phyloP scores from a whole-genome alignment of 1,140 invertebrate species.

The Drosophila pectinifera region DNA sequence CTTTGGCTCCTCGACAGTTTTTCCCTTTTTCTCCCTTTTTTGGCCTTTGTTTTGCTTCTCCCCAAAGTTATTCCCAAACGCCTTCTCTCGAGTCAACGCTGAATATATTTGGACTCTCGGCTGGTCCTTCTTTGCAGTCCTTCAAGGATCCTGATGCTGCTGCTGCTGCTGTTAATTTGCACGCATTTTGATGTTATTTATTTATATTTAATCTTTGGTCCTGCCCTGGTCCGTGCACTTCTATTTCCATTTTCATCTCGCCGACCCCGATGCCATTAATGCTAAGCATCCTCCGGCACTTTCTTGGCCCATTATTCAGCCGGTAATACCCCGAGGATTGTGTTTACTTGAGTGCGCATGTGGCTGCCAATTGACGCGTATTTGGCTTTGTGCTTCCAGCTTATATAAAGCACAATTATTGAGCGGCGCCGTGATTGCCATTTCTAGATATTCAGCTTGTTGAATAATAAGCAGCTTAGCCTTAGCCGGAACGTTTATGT shows the following conservation, averaged over 20 bases:
- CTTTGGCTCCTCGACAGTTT: conserved; percentile 17
- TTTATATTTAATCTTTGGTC: conserved; percentile 69
- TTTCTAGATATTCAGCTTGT: conserved; percentile 58
- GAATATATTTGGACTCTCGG: conserved; percentile 65
- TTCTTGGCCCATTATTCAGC: conserved; percentile 65
- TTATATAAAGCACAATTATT: conserved; percentile 75
- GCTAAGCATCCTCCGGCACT: conserved; percentile 55
- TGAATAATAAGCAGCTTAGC: conserved; percentile 78
- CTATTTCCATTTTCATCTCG: conserved; percentile 10
- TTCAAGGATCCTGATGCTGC: conserved; percentile 29
- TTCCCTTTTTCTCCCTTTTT: conserved; percentile 29
- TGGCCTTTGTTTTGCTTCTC: conserved; percentile 18
- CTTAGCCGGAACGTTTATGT: conserved; percentile 38
- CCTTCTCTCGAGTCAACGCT: conserved; percentile 68
- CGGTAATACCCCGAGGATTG: conserved; percentile 81
- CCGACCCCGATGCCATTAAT: conserved; percentile 61
- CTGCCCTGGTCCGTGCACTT: background rate
- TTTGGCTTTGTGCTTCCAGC: conserved; percentile 72
- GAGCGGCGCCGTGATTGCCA: conserved; percentile 71
- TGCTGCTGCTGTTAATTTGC: conserved; percentile 63
- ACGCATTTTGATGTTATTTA: conserved; percentile 62
- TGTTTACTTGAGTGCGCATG: conserved; percentile 80
- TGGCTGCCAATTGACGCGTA: conserved; percentile 83
- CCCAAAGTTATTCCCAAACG: conserved; percentile 60
- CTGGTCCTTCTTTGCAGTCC: conserved; percentile 45